Conservation (phyloP, 2,797 vertebrate species). For the Crenuchus spilurus region DNA sequence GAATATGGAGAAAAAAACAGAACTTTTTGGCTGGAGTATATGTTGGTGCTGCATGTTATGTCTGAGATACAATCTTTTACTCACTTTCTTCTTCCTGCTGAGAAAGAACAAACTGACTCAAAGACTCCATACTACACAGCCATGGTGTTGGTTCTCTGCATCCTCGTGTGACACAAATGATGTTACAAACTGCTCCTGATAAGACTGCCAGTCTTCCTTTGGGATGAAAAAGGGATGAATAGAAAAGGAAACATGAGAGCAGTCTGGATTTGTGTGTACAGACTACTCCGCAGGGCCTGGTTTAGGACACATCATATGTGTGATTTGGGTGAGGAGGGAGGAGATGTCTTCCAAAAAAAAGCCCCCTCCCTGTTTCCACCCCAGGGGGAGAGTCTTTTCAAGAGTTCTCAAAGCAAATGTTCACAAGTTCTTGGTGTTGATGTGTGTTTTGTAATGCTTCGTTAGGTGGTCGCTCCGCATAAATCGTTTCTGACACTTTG, state of each 20-base stretch:
- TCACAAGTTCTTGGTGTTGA: conserved; percentile 97
- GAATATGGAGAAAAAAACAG: conserved; percentile 15
- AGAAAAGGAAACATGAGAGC: conserved; percentile 18
- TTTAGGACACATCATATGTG: conserved; percentile 21
- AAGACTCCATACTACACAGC: conserved; percentile 10
- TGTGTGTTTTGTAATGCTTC: conserved; percentile 98
- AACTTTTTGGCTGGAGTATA: conserved; percentile 48
- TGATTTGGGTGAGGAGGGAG: neutral
- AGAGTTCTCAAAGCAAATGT: conserved; percentile 33
- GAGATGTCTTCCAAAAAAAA: conserved; percentile 10
- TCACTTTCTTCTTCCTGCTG: conserved; percentile 20
- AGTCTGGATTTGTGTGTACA: conserved; percentile 22
- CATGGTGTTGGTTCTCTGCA: neutral
- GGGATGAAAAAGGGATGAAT: conserved; percentile 11
- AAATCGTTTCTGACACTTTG: conserved; percentile 98
- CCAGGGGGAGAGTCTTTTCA: conserved; percentile 47
- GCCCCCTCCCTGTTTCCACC: conserved; percentile 39
- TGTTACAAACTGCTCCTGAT: conserved; percentile 10
- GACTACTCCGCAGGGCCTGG: conserved; percentile 10
- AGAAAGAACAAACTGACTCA: conserved; percentile 5
- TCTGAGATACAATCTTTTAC: conserved; percentile 6
- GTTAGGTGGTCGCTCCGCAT: conserved; percentile 98
- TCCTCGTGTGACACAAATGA: conserved; percentile 14
- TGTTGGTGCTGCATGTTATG: conserved; percentile 35
- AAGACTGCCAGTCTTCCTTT: conserved; percentile 31